A percentile compares a stretch with the other conserved stretches of the same genome.
phyloP scores from a whole-genome alignment of 2,888 invertebrate species.

The Nymphalis polychloros region DNA sequence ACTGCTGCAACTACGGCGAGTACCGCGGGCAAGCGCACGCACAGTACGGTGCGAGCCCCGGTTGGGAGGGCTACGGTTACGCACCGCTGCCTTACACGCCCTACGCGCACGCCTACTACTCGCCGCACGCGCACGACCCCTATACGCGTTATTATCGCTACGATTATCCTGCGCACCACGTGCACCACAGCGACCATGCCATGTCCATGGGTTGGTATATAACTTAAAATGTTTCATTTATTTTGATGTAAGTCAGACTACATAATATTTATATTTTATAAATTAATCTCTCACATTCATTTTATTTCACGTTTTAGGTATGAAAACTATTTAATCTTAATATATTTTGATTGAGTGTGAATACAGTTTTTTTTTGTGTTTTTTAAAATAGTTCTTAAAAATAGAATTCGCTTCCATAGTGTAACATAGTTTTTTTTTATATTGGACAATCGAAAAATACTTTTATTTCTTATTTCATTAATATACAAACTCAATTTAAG shows the following conservation, averaged over 20 bases:
- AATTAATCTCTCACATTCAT: background rate
- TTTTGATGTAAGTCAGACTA: background rate
- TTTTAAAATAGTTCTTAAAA: no score
- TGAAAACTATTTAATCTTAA: no score
- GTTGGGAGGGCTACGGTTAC: conserved; percentile 66
- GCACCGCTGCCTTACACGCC: conserved; percentile 55
- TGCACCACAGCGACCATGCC: conserved; percentile 71
- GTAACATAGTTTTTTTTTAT: no score
- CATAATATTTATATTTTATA: background rate
- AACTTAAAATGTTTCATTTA: conserved; percentile 39
- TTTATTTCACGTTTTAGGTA: background rate
- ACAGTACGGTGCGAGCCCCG: conserved; percentile 58
- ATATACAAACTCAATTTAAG: no score
- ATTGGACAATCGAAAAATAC: no score
- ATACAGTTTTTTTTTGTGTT: no score
- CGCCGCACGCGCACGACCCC: conserved; percentile 64
- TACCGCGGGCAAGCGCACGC: conserved; percentile 66
- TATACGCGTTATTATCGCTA: conserved; percentile 76
- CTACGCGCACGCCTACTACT: conserved; percentile 54
- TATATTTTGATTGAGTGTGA: no score
- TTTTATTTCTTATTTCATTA: no score
- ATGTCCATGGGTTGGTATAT: conserved; percentile 70
- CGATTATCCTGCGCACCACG: conserved; percentile 69
- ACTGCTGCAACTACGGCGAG: conserved; percentile 80
- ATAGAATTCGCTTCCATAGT: no score